Evolutionary conservation across 1,140 invertebrate species (phyloP).

Genomic region (Dinoponera quadriceps): DNA sequence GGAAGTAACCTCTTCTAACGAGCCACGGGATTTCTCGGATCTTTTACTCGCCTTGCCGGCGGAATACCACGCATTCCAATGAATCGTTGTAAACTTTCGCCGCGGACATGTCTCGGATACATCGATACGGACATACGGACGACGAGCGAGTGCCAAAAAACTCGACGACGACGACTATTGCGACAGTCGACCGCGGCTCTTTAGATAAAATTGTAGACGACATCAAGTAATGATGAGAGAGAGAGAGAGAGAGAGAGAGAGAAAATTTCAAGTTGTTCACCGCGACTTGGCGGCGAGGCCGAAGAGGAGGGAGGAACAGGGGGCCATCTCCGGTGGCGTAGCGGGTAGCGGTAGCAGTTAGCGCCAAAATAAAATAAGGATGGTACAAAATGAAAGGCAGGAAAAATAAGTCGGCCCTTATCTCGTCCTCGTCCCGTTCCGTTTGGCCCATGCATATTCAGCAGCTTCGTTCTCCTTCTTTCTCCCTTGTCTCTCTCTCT

Average conservation of each 20-base stretch:
- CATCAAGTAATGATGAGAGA: conserved; percentile 49
- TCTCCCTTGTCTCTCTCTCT: conserved; percentile 65
- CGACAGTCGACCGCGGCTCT: background rate
- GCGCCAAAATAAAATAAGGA: conserved; percentile 84
- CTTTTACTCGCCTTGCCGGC: background rate
- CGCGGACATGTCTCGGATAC: background rate
- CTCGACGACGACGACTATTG: background rate
- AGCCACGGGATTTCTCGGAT: conserved; percentile 26
- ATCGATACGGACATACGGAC: background rate
- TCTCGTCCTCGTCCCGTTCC: conserved; percentile 80
- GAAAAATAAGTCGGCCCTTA: conserved; percentile 84
- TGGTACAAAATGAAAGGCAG: conserved; percentile 81
- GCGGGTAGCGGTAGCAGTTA: conserved; percentile 79
- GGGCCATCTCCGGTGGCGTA: conserved; percentile 68
- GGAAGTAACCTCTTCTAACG: conserved; percentile 14
- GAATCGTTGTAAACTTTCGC: background rate
- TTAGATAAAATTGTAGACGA: conserved; percentile 27
- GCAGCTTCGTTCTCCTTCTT: conserved; percentile 69
- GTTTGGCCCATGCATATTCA: conserved; percentile 85
- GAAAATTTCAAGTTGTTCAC: conserved; percentile 37
- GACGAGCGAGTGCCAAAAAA: background rate
- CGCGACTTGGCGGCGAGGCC: background rate
- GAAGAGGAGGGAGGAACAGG: conserved; percentile 33
- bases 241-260: no score
- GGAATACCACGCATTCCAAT: background rate